Evolutionary conservation across 2,888 invertebrate species (phyloP), one percentile per base, ranked within the genome.

Genomic region (Shargacucullia verbasci): DNA sequence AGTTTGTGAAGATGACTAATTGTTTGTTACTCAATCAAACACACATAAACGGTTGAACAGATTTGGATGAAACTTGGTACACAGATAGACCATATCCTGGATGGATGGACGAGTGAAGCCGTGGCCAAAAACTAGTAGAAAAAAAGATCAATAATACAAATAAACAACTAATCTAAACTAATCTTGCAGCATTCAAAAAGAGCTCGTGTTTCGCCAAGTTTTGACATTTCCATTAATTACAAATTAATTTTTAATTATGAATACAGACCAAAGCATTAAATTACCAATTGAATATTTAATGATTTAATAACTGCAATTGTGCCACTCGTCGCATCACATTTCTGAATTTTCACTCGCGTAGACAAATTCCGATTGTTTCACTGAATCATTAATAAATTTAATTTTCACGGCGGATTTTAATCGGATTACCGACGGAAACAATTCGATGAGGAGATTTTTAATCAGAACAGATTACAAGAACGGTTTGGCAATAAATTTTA

Each of bases 251-350:
- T 59, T 50, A 52, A 59, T 65, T 8, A 62, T 29, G 10, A 45
- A 62, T 41, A 46, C 20, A 41, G 31, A 25, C 63, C 73, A 68
- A 62, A 76, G 69, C 79, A 70, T 78, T 80, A 81, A 83, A 83
- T 84, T 65, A 77, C 59, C 62, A 59, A 50, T 37, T 85, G 81
- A 84, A 86, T 84, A 76, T 79, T 82, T 82, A 79, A 84, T 80
- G 66, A 78, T 78, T 76, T 82, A 80, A 84, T 84, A 83, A 81
- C 77, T 79, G 80, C 78, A 77, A 65, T 70, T 59, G 62, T 67
- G 76, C 79, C 79, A 81, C 59, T 81, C 76, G 57, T 71, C 64
- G 55, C 43, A 38, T 29, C 55, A 55, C 59, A 45, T 53, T 60
- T 46, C 54, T 9, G 50, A 57, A 64, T 60, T 50, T 61, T 49